Evolutionary conservation across 2,888 invertebrate species (phyloP), one percentile per base, ranked within the genome.

Genomic region (Philaethria dido): DNA sequence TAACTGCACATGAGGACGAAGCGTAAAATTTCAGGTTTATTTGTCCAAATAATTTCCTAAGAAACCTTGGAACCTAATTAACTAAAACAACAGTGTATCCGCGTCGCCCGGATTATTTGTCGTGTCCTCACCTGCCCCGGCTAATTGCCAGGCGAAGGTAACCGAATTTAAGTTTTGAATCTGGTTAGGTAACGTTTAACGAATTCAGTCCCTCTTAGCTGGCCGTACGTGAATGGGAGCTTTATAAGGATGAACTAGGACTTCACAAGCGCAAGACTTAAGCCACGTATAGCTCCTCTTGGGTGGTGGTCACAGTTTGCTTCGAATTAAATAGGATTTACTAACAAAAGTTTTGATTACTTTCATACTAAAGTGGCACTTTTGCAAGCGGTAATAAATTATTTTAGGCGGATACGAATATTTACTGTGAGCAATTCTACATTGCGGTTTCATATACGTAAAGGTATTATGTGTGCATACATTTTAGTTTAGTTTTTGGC

Each of bases 91-190:
- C 68, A 68, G 68, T 68, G 70, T 72, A 70, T 70, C 66, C 61
- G 70, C 67, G 71, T 62, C 47, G 60, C 65, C 68, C 62, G 69
- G 66, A 57, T 73, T 82, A 81, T 84, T 84, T 82, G 78, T 76
- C 81, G 80, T 82, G 83, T 84, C 82, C 80, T 77, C 84, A 89
- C 88, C 88, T 88, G 82, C 62, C 72, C 76, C 77, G 72, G 71
- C 83, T 88, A 87, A 88, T 89, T 89, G 85, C 82, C 76, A 79
- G 52, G 80, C 73, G 71, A 80, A 83, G 80, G 78, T 88, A 89
- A 89, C 81, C 74, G 81, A 87, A 86, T 89, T 89, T 85, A 88
- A 88, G 85, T 87, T 88, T 39, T 78, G 79, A 86, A 88, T 86
- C 84, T 80, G 83, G 86, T 87, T 89, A 85, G 83, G 85, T 83